Evolutionary conservation across 2,797 vertebrate species (phyloP).

Genomic region (Micromesistius poutassou): DNA sequence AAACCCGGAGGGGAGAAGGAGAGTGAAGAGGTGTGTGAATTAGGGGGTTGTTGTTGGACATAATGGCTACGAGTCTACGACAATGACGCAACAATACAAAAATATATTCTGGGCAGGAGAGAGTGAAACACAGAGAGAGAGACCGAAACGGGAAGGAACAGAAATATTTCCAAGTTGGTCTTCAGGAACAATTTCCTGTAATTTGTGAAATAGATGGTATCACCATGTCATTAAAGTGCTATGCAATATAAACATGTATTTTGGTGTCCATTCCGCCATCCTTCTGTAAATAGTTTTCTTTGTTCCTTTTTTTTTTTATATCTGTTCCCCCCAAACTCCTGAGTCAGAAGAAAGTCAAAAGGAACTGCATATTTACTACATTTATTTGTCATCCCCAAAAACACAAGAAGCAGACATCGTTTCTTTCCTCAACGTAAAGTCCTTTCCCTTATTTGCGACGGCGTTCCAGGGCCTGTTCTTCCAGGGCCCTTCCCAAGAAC

Average conservation of each 20-base stretch:
- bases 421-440: not conserved
- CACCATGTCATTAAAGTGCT: too few species aligned
- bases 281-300: not conserved
- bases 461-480: conserved; percentile 14
- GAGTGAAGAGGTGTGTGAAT: not conserved
- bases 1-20: not conserved
- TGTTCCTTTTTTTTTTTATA: not conserved
- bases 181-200: not conserved
- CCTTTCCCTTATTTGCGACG: not conserved
- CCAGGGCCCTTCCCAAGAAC: conserved; percentile 41
- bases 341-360: not conserved
- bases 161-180: not conserved
- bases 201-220: not conserved
- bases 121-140: not conserved
- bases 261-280: too few species aligned
- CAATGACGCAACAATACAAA: conserved; percentile 9
- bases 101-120: not conserved
- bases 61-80: not conserved
- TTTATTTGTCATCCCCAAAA: not conserved
- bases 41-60: not conserved
- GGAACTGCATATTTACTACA: not conserved
- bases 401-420: not conserved
- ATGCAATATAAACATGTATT: too few species aligned
- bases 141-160: not conserved
- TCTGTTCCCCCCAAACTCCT: not conserved